Evolutionary conservation across 2,888 invertebrate species (phyloP).

Genomic region (Mythimna vitellina): DNA sequence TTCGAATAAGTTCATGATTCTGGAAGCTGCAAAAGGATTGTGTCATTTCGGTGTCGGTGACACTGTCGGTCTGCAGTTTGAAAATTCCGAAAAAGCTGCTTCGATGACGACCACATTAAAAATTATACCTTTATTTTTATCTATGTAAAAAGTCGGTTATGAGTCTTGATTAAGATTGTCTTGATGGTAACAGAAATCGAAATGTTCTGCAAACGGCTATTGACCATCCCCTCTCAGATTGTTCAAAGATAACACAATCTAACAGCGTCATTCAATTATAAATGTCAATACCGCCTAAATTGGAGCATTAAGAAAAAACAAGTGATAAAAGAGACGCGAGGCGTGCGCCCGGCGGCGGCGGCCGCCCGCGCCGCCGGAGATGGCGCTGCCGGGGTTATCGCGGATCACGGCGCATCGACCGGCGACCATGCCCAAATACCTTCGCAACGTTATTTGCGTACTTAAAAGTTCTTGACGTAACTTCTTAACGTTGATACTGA

Average conservation of each 20-base stretch:
- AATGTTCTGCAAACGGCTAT: background rate
- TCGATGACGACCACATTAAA: constrained; percentile 5
- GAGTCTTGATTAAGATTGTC: constrained; percentile 16
- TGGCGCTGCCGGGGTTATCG: constrained; percentile 55
- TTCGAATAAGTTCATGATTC: background rate
- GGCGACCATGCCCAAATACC: constrained; percentile 27
- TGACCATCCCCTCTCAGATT: constrained; percentile 16
- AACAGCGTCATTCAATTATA: constrained; percentile 29
- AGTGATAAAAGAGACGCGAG: constrained; percentile 21
- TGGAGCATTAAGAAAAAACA: constrained; percentile 53
- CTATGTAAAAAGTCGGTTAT: constrained; percentile 36
- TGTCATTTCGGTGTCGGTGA: background rate
- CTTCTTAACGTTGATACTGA: no score
- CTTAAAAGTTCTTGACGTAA: background rate
- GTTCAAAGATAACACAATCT: constrained; percentile 20
- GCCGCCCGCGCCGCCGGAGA: constrained; percentile 5
- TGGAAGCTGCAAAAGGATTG: background rate
- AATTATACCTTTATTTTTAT: background rate
- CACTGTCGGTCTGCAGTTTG: no score
- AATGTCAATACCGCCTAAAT: constrained; percentile 65
- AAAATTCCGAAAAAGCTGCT: constrained; percentile 9
- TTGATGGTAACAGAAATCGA: background rate
- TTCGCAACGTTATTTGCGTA: constrained; percentile 27
- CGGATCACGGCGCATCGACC: constrained; percentile 41
- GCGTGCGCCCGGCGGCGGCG: constrained; percentile 6